A percentile compares a stretch with the other conserved stretches of the same genome.
These are phyloP conservation scores for Chrysaora quinquecirrha DNA, from an alignment of 30 jellyfish, hydroid and myxozoan genomes.

Conservation along the genomic window DNA sequence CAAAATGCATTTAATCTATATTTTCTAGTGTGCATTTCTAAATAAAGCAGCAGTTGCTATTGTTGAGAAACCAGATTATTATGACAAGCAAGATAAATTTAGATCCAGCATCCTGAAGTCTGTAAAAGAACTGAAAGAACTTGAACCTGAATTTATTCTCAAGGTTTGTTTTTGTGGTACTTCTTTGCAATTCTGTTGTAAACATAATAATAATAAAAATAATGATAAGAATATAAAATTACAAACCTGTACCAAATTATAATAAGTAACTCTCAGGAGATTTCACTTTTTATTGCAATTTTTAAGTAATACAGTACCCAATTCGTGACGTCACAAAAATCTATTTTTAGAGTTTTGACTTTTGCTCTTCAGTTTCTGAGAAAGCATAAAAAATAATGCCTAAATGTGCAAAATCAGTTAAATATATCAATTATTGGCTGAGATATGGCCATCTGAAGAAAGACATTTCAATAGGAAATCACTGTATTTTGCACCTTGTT, in stretches of 20 bases:
- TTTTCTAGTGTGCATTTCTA: slow-evolving; percentile 54
- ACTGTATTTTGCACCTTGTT: no score
- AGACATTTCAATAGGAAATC: no score
- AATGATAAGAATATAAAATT: neutral
- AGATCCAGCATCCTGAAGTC: slow-evolving; percentile 43
- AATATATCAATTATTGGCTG: no score
- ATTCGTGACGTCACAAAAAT: neutral
- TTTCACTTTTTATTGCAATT: neutral
- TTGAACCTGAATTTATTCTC: slow-evolving; percentile 81
- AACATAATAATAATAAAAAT: neutral
- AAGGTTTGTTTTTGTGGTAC: slow-evolving; percentile 50
- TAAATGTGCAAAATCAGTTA: no score
- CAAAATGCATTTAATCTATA: neutral
- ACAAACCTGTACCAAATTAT: neutral
- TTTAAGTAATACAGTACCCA: neutral
- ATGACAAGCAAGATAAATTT: slow-evolving; percentile 29
- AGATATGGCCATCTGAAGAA: no score
- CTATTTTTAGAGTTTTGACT: no score
- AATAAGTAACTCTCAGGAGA: neutral
- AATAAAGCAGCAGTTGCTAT: slow-evolving; percentile 72
- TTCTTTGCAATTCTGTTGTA: neutral
- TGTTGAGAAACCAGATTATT: slow-evolving; percentile 68
- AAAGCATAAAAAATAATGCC: no score
- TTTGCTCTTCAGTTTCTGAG: no score
- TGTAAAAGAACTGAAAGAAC: slow-evolving; percentile 28